Evolutionary conservation across 92 coral and sea anemone species (phyloP).

Genomic region (Epizoanthus scotinus): DNA sequence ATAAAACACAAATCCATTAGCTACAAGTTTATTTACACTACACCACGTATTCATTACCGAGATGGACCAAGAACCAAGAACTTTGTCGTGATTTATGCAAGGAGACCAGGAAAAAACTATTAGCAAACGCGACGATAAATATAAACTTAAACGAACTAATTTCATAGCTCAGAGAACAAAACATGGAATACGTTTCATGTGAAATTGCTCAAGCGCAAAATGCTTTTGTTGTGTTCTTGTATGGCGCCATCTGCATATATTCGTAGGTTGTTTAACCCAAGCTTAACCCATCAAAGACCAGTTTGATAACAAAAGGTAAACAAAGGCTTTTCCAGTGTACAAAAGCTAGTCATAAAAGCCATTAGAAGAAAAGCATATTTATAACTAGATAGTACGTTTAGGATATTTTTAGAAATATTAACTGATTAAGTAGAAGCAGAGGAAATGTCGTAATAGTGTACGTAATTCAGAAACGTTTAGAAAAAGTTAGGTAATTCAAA

Average conservation of each 20-base stretch:
- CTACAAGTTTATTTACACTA: background rate
- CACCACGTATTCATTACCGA: too few relatives aligned
- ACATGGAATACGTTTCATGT: background rate
- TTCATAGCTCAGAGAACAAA: slow-evolving; percentile 13
- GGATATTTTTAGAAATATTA: background rate
- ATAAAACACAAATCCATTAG: too few relatives aligned
- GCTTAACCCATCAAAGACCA: background rate
- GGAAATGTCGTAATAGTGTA: background rate
- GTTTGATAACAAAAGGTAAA: background rate
- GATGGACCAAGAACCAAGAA: background rate
- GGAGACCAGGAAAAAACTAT: background rate
- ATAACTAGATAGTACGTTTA: background rate
- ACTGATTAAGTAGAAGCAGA: background rate
- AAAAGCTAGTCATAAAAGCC: background rate
- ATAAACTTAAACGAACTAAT: slow-evolving; percentile 7
- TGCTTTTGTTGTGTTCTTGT: slow-evolving; percentile 8
- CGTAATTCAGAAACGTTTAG: background rate
- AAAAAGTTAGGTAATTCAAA: background rate
- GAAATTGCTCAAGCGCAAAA: slow-evolving; percentile 15
- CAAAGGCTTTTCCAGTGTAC: background rate
- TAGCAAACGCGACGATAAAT: background rate
- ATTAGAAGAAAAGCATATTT: background rate
- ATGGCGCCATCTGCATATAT: slow-evolving; percentile 25
- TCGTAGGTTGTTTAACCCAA: background rate
- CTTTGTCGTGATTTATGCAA: background rate